Conservation (phyloP, 2,888 invertebrate genomes). For the Cenopis cana region DNA sequence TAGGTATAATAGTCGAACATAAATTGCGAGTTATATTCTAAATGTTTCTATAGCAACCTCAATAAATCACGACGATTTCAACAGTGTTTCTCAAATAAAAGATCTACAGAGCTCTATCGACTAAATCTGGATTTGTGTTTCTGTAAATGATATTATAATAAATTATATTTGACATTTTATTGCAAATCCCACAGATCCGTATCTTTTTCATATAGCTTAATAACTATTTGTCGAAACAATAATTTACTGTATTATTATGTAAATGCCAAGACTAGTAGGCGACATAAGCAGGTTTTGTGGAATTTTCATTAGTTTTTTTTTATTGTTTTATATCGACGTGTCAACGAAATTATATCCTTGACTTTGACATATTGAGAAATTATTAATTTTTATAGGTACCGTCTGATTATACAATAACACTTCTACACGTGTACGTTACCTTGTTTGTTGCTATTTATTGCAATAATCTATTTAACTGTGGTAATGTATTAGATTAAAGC, state of each 20-base stretch:
- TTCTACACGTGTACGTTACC: neutral
- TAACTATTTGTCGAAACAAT: slow-evolving; percentile 80
- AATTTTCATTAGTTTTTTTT: slow-evolving; percentile 74
- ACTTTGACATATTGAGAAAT: slow-evolving; percentile 40
- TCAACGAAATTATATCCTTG: slow-evolving; percentile 54
- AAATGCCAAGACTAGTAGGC: slow-evolving; percentile 72
- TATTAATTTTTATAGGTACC: slow-evolving; percentile 24
- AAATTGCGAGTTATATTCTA: slow-evolving; percentile 10
- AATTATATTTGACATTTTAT: slow-evolving; percentile 69
- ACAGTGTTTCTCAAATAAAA: slow-evolving; percentile 36
- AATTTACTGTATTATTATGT: slow-evolving; percentile 77
- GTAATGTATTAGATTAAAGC: neutral
- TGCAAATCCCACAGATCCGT: slow-evolving; percentile 67
- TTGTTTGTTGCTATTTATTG: neutral
- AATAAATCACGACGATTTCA: slow-evolving; percentile 44
- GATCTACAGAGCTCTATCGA: slow-evolving; percentile 3
- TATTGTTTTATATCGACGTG: slow-evolving; percentile 73
- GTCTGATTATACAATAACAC: neutral
- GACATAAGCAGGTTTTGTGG: slow-evolving; percentile 73
- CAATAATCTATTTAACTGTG: neutral
- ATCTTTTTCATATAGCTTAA: slow-evolving; percentile 64
- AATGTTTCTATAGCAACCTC: slow-evolving; percentile 19
- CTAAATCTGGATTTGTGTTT: slow-evolving; percentile 46
- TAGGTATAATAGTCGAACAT: neutral
- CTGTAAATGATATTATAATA: slow-evolving; percentile 61